Conservation (phyloP, 2,113 vertebrate species). For the Crotalus horridus region DNA sequence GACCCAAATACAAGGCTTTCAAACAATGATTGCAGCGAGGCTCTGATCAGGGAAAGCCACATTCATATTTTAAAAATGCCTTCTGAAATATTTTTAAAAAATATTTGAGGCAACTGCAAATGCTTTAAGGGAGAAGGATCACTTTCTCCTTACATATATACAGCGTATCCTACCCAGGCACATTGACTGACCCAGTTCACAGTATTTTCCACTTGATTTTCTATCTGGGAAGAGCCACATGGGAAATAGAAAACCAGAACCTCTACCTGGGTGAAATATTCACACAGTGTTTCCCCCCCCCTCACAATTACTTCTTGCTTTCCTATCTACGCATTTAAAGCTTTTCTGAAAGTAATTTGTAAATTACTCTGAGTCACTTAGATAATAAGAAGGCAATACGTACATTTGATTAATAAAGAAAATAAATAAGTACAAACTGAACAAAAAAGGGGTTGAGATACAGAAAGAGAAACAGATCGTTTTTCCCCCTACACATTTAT, state of each 20-base stretch:
- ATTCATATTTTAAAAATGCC: background rate
- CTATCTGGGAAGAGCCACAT: background rate
- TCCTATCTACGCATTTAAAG: background rate
- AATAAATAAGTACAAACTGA: background rate
- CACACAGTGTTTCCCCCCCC: background rate
- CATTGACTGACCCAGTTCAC: background rate
- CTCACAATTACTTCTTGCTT: background rate
- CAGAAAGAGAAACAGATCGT: no score
- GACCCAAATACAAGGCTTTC: background rate
- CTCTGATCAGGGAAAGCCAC: background rate
- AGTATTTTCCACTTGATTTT: background rate
- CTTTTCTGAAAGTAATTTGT: background rate
- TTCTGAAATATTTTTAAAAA: background rate
- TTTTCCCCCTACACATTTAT: background rate
- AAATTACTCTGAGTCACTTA: background rate
- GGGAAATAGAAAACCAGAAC: background rate
- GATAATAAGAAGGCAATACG: background rate
- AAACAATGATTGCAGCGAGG: background rate
- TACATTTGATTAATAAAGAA: background rate
- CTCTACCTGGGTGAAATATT: background rate
- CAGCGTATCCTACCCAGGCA: background rate
- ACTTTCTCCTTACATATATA: background rate
- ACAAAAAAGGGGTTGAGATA: no score
- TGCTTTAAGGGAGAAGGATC: background rate
- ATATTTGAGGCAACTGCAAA: background rate